Conservation (phyloP, 2,113 vertebrate species). For the Catharus bicknelli region DNA sequence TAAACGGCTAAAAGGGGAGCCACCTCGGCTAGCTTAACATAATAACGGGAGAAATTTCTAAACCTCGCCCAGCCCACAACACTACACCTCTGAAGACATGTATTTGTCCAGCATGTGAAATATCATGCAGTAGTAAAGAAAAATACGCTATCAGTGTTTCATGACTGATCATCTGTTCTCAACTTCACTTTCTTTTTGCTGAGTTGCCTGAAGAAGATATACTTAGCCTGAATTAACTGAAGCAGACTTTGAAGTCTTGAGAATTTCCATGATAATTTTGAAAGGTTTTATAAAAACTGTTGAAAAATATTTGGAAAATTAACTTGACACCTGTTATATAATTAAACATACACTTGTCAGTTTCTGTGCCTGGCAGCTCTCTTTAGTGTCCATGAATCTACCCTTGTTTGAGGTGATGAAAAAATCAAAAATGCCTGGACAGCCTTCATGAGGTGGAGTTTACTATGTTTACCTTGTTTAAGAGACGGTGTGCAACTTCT, state of each 20-base stretch:
- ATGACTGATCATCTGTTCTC: neutral
- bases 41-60: too few relatives aligned
- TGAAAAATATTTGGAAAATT: conserved; percentile 18
- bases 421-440: neutral
- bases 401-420: neutral
- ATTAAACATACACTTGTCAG: neutral
- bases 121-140: neutral
- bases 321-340: neutral
- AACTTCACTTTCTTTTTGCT: neutral
- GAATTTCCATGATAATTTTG: neutral
- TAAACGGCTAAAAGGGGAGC: too few relatives aligned
- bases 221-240: neutral
- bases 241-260: conserved; percentile 17
- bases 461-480: neutral
- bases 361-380: neutral
- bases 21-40: too few relatives aligned
- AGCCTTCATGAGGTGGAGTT: neutral
- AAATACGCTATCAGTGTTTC: neutral
- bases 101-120: neutral
- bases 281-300: conserved; percentile 2
- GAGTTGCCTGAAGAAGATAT: neutral
- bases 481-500: neutral
- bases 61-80: too few relatives aligned
- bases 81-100: neutral
- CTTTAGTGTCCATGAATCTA: neutral